phyloP scores from a whole-genome alignment of 2,888 invertebrate species.

The Villa cingulata region DNA sequence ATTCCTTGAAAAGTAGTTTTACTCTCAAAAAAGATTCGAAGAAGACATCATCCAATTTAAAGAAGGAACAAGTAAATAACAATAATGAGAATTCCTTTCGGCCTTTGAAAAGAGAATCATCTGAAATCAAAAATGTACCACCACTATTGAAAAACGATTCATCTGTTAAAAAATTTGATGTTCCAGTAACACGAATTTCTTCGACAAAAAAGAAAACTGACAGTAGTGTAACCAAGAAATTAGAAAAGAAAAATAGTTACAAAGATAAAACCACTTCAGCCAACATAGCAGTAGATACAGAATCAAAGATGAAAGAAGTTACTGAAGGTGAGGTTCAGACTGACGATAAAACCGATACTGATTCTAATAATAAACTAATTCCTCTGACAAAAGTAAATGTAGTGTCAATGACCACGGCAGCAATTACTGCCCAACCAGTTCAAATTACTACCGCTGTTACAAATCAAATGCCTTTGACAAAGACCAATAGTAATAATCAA shows the following conservation, averaged over 20 bases:
- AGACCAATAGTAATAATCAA: conserved; percentile 13
- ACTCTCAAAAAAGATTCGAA: neutral
- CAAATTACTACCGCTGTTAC: conserved; percentile 43
- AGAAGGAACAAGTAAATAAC: conserved; percentile 17
- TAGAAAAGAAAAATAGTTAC: conserved; percentile 17
- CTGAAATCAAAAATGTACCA: conserved; percentile 16
- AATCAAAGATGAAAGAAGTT: conserved; percentile 7
- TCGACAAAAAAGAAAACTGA: conserved; percentile 27
- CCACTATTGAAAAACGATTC: neutral
- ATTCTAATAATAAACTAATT: conserved; percentile 16
- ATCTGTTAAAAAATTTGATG: neutral
- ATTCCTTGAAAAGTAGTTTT: neutral
- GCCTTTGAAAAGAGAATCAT: conserved; percentile 22
- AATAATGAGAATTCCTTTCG: conserved; percentile 8
- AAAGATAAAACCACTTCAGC: conserved; percentile 9
- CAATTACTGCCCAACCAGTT: conserved; percentile 43
- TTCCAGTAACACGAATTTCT: neutral
- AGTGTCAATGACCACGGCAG: conserved; percentile 45
- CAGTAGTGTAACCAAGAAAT: conserved; percentile 25
- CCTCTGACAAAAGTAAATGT: conserved; percentile 25
- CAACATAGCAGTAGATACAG: conserved; percentile 11
- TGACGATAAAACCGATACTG: conserved; percentile 8
- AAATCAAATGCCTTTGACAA: conserved; percentile 38
- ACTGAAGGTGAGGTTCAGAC: neutral
- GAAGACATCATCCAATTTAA: conserved; percentile 12